These are phyloP conservation scores for Rhizomys pruinosus DNA, from an alignment of 2,113 vertebrate genomes.

Conservation along the genomic window DNA sequence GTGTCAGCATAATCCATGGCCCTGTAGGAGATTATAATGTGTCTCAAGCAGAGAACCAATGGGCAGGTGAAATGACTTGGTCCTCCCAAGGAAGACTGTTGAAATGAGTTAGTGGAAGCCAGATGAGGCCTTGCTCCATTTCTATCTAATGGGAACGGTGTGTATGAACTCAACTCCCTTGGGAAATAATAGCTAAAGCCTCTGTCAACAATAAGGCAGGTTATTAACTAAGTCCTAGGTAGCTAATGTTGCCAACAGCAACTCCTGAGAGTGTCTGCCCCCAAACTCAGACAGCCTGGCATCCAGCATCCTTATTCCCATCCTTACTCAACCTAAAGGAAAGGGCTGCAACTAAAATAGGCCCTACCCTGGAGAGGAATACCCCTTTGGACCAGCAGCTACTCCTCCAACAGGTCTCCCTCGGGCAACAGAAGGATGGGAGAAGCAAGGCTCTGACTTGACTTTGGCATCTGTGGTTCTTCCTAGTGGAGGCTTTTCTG, in stretches of 20 bases:
- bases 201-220: accelerated
- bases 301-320: background rate
- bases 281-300: background rate
- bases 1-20: background rate
- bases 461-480: background rate
- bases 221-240: background rate
- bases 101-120: background rate
- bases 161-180: background rate
- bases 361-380: background rate
- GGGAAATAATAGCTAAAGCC: background rate
- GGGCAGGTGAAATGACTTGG: background rate
- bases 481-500: background rate
- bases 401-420: background rate
- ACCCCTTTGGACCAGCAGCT: background rate
- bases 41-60: background rate
- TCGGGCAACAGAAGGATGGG: background rate
- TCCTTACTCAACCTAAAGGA: background rate
- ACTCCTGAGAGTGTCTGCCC: background rate
- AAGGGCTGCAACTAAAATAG: background rate
- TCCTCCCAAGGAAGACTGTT: background rate
- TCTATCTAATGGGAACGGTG: background rate
- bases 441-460: background rate
- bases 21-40: background rate
- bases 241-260: background rate
- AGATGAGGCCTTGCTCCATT: background rate